A percentile compares a stretch with the other conserved stretches of the same genome.
phyloP scores from a whole-genome alignment of 2,113 vertebrate species.

The Pipra filicauda region DNA sequence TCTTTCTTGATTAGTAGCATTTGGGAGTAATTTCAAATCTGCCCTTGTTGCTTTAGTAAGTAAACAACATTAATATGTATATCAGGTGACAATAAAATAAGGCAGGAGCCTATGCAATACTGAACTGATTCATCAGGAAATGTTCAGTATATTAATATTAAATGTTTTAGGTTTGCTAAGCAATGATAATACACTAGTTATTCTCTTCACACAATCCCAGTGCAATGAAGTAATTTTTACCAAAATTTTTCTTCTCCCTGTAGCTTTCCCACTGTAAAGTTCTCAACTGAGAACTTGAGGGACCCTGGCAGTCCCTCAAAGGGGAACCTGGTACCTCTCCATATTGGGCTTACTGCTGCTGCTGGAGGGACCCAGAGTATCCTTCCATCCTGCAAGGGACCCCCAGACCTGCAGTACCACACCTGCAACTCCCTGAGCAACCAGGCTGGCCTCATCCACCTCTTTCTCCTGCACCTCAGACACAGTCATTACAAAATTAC shows the following conservation, averaged over 20 bases:
- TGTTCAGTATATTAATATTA: neutral
- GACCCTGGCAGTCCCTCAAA: neutral
- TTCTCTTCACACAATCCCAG: neutral
- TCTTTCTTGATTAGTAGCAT: neutral
- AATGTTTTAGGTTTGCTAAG: neutral
- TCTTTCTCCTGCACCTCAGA: neutral
- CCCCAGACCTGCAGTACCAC: neutral
- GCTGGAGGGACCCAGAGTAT: neutral
- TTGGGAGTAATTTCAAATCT: neutral
- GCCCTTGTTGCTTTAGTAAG: neutral
- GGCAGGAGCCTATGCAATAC: neutral
- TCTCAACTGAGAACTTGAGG: neutral
- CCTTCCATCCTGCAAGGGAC: neutral
- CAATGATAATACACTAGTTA: neutral
- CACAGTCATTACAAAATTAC: neutral
- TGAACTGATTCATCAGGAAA: neutral
- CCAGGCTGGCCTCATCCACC: neutral
- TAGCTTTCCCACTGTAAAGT: accelerated
- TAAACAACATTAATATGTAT: neutral
- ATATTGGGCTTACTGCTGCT: accelerated
- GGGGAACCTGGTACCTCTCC: neutral
- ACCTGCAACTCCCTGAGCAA: accelerated
- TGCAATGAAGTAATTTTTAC: neutral
- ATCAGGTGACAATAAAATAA: neutral
- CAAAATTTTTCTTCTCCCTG: neutral